Evolutionary conservation across 2,888 invertebrate species (phyloP), one percentile per base, ranked within the genome.

Genomic region (Monochamus alternatus): DNA sequence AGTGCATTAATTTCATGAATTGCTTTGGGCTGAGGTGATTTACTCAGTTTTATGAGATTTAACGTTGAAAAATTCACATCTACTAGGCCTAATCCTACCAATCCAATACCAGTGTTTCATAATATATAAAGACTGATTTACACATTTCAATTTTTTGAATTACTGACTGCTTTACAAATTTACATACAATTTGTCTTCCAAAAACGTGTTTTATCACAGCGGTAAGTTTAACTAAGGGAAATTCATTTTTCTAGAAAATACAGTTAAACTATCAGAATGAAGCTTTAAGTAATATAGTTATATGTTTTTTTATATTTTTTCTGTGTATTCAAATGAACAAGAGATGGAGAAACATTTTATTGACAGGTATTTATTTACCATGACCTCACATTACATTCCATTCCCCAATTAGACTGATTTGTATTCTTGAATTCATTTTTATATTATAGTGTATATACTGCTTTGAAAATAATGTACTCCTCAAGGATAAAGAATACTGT

Each of bases 81-180:
- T 5, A 38, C 38, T 22, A 22, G 22, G 22, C 38, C 38, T 38
- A 38, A 7, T 38, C 22, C 38, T 38, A 38, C n/a, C n/a, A 38
- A 38, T 2, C 7, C 7, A 7, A 38, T 38, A 38, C 38, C 38
- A 38, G 38, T 38, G 38, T 38, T 38, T 38, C 43, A 12, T 8
- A 65, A 31, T 8, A 65, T 10, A 51, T 31, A 65, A 65, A 65
- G 64, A 65, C 64, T 65, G 64, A 65, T 65, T 65, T 65, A 65
- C 51, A 65, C 31, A 22, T 47, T 65, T 22, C 9, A 9, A 47
- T 47, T 47, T 47, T 12, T 12, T 8, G 1, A 12, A 47, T 47
- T 5, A 47, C 47, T 38, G 47, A 47, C 47, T n/a, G n/a, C n/a
- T n/a, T 47, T 8, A 47, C 64, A 12, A 30, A 22, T 14, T 60